Evolutionary conservation across 2,113 vertebrate genomes (phyloP), one percentile per base, ranked within the genome.

Genomic region (Benthochromis sp.): DNA sequence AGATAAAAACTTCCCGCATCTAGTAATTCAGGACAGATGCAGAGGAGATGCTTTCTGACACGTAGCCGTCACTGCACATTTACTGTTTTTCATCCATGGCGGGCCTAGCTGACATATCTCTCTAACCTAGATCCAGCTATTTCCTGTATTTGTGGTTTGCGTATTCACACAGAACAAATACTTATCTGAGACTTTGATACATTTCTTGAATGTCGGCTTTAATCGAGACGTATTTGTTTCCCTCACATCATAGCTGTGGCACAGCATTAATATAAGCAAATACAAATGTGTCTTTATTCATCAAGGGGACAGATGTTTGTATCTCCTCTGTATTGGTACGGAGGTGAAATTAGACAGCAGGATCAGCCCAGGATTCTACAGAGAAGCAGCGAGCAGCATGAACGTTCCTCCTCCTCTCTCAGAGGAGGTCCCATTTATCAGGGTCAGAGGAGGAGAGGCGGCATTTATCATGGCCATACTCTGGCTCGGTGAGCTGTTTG

Each of bases 361-460:
- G 31, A 85, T 81, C 78, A 9, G 61, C 38, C 17, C 71, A 19
- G 59, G 59, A 76, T 59, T 84, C 52, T 27, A 13, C 83, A 88
- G 27, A 6, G 14, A 91, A 63, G 87, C 87, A 50, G 54, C 5
- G 50, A 83, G 86, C 13, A 43, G 27, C 29, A 61, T 6, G 38
- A 27, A 81, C 13, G 57, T 50, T 87, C 34, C 27, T 54, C 34
- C 34, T 50, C 27, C 81, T 73, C 40, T 89, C 88, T 89, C 89
- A 38, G 92, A 85, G 91, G 93, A 84, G 92, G 87, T 92, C 84
- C 54, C 52, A 86, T 90, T 66, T 61, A 52, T 91, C 86, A 84
- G 81, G 59, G 66, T 55, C 47, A 40, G 43, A 11, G 21, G 50
- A 53, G 78, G 66, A 73, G 78, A n/a, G 40, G 47, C 8, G 9